Evolutionary conservation across 37 sponge, comb jelly and placozoan species (phyloP).

Genomic region (Haliclona indistincta): DNA sequence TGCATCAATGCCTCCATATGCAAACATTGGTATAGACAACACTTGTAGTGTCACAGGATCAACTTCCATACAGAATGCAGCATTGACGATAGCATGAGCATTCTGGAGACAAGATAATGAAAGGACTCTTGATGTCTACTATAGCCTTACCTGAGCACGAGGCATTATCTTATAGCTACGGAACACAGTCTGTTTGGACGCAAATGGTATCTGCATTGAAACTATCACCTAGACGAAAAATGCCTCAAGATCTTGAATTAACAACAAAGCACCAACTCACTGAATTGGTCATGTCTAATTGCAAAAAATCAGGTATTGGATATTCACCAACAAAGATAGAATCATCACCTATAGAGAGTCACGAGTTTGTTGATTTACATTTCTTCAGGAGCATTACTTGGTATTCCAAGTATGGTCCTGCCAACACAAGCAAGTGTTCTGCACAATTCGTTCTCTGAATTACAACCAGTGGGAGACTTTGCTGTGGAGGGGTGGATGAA

Average conservation of each 20-base stretch:
- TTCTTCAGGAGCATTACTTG: no score
- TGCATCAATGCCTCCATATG: conserved; percentile 66
- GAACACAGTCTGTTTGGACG: conserved; percentile 6
- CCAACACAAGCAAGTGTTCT: no score
- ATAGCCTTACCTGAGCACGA: conserved; percentile 41
- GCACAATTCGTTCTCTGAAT: no score
- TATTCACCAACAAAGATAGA: no score
- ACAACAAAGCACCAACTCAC: conserved; percentile 8
- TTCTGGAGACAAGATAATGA: conserved; percentile 27
- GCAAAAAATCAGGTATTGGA: conserved; percentile 48
- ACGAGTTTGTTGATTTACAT: no score
- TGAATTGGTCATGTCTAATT: conserved; percentile 48
- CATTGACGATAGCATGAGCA: conserved; percentile 81
- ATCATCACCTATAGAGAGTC: no score
- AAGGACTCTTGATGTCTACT: conserved; percentile 68
- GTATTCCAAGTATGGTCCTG: no score
- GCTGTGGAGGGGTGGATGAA: no score
- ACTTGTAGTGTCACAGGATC: conserved; percentile 33
- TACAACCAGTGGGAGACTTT: no score
- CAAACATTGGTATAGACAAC: conserved; percentile 33
- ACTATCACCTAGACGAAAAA: conserved; percentile 49
- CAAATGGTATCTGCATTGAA: conserved; percentile 60
- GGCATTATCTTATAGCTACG: conserved; percentile 80
- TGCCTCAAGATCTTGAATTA: background rate
- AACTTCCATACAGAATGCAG: conserved; percentile 60